Evolutionary conservation across 1,140 invertebrate genomes (phyloP).

Genomic region (Ectropis grisescens): DNA sequence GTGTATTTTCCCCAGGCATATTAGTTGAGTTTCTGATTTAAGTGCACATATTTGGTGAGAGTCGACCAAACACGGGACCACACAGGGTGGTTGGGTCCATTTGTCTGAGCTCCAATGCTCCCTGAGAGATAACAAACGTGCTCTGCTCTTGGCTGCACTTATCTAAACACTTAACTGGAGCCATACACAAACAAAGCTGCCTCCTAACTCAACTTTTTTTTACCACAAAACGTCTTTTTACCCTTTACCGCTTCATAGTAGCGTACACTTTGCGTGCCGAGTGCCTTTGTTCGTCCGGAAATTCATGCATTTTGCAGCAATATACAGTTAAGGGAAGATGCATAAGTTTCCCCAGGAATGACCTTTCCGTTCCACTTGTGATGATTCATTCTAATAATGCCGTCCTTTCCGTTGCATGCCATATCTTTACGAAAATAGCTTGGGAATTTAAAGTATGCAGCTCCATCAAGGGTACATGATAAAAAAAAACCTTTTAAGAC

Average conservation of each 20-base stretch:
- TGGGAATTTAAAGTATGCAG: no score
- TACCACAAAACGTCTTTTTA: conserved; percentile 60
- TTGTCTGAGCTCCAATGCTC: conserved; percentile 39
- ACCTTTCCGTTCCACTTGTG: conserved; percentile 41
- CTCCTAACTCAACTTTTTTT: conserved; percentile 64
- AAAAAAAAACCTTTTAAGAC: conserved; percentile 45
- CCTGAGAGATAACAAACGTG: conserved; percentile 61
- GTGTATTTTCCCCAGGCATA: no score
- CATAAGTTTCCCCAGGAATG: conserved; percentile 35
- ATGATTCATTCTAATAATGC: conserved; percentile 10
- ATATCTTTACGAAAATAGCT: no score
- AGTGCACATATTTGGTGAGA: conserved; percentile 39
- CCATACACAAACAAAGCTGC: conserved; percentile 61
- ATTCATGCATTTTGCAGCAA: conserved; percentile 55
- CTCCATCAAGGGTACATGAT: no score
- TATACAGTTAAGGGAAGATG: conserved; percentile 50
- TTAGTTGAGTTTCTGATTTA: conserved; percentile 19
- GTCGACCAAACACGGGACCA: conserved; percentile 55
- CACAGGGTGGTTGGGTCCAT: conserved; percentile 64
- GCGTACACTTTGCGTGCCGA: conserved; percentile 50
- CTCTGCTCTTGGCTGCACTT: conserved; percentile 56
- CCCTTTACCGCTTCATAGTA: conserved; percentile 53
- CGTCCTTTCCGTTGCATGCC: no score
- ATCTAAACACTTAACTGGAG: conserved; percentile 65
- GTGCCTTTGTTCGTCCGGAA: conserved; percentile 55